Conservation (phyloP, 2,797 vertebrate genomes). For the Cryptoprocta ferox region DNA sequence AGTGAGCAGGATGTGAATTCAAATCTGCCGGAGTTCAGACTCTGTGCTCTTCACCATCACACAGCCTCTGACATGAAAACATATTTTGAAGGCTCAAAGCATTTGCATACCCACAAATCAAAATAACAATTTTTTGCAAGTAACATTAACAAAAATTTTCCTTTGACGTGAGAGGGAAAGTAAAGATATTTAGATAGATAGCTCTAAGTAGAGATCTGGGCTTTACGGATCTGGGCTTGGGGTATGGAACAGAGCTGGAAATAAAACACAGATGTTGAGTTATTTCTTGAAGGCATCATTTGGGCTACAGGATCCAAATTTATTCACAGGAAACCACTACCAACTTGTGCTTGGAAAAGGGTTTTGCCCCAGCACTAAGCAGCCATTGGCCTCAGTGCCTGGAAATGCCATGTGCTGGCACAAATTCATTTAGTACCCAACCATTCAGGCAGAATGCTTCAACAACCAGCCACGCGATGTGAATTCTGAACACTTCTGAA, state of each 20-base stretch:
- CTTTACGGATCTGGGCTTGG: neutral
- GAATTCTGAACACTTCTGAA: conserved; percentile 78
- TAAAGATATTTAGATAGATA: neutral
- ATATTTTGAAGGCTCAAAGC: neutral
- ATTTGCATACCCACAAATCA: neutral
- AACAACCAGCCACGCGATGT: conserved; percentile 70
- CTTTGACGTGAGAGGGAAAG: neutral
- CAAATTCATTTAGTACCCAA: conserved; percentile 74
- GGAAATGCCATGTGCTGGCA: conserved; percentile 74
- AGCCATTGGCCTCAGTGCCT: conserved; percentile 55
- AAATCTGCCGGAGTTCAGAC: neutral
- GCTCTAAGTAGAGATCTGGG: neutral
- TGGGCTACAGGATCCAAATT: neutral
- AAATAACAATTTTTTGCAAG: neutral
- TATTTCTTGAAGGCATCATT: conserved; percentile 11
- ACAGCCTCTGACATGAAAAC: neutral
- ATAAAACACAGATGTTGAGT: neutral
- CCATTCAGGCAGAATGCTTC: conserved; percentile 71
- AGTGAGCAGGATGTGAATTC: neutral
- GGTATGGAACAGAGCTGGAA: neutral
- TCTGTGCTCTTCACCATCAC: neutral
- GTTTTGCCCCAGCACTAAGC: conserved; percentile 59
- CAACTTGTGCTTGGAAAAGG: conserved; percentile 32
- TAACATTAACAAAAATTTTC: neutral
- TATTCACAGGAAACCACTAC: conserved; percentile 38